These are phyloP conservation scores for Aethina tumida DNA, from an alignment of 1,140 invertebrate genomes.

Conservation along the genomic window DNA sequence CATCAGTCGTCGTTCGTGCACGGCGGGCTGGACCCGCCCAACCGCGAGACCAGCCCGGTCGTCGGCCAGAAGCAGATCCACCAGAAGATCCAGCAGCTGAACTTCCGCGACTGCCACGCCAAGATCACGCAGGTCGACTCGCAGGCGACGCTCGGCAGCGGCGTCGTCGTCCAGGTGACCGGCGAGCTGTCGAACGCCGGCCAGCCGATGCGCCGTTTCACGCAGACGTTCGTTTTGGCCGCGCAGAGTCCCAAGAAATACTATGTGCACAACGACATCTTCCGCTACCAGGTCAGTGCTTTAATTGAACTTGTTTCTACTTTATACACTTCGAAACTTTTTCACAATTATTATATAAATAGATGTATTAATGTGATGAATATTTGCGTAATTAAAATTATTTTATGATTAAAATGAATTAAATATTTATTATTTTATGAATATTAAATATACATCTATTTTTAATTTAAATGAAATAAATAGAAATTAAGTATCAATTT, in stretches of 20 bases:
- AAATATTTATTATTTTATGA: no score
- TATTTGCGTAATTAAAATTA: no score
- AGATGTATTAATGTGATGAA: no score
- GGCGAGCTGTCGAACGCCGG: slow-evolving; percentile 94
- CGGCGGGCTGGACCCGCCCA: slow-evolving; percentile 72
- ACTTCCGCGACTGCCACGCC: slow-evolving; percentile 93
- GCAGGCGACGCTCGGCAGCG: slow-evolving; percentile 84
- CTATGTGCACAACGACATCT: slow-evolving; percentile 98
- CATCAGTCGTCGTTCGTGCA: slow-evolving; percentile 92
- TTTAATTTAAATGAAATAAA: no score
- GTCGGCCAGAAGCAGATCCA: slow-evolving; percentile 92
- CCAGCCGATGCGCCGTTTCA: slow-evolving; percentile 92
- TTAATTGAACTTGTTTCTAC: no score
- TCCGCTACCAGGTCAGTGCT: slow-evolving; percentile 82
- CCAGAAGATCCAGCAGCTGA: slow-evolving; percentile 88
- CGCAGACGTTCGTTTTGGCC: slow-evolving; percentile 94
- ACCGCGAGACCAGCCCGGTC: slow-evolving; percentile 73
- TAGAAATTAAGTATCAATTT: no score
- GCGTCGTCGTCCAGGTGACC: slow-evolving; percentile 93
- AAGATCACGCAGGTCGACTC: slow-evolving; percentile 84
- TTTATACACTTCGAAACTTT: no score
- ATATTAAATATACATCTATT: no score
- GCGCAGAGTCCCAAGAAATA: slow-evolving; percentile 93
- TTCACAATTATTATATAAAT: no score
- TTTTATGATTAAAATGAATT: no score